Evolutionary conservation across 2,113 vertebrate species (phyloP).

Genomic region (Platysteira castanea): DNA sequence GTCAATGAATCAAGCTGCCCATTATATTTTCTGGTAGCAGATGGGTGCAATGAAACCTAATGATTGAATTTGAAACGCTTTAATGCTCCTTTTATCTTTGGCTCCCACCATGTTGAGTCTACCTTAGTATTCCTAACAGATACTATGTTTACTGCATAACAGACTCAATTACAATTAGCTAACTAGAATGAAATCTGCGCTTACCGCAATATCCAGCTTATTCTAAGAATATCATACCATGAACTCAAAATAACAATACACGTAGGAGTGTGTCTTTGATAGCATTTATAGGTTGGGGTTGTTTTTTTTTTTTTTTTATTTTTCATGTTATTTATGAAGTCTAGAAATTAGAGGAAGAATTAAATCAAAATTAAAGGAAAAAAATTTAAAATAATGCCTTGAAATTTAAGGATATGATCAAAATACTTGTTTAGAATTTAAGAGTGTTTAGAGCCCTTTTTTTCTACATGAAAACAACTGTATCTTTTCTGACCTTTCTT

Average conservation of each 20-base stretch:
- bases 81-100: constrained; percentile 70
- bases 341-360: not conserved
- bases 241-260: not conserved
- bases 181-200: constrained; percentile 46
- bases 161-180: constrained; percentile 42
- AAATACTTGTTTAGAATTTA: not conserved
- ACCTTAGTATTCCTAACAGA: constrained; percentile 64
- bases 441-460: not conserved
- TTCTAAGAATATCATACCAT: not conserved
- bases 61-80: constrained; percentile 74
- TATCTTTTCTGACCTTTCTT: not conserved
- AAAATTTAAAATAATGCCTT: not conserved
- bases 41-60: constrained; percentile 72
- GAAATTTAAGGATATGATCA: not conserved
- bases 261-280: not conserved
- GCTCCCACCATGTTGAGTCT: constrained; percentile 54
- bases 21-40: constrained; percentile 72
- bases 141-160: constrained; percentile 62
- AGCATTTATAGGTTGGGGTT: fast-evolving
- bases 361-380: not conserved
- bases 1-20: constrained; percentile 69
- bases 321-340: not conserved
- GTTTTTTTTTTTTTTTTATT: not conserved
- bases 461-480: not conserved
- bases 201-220: not conserved